Evolutionary conservation across 1,140 invertebrate genomes (phyloP), one percentile per base, ranked within the genome.

Genomic region (Matsumurasca onukii): DNA sequence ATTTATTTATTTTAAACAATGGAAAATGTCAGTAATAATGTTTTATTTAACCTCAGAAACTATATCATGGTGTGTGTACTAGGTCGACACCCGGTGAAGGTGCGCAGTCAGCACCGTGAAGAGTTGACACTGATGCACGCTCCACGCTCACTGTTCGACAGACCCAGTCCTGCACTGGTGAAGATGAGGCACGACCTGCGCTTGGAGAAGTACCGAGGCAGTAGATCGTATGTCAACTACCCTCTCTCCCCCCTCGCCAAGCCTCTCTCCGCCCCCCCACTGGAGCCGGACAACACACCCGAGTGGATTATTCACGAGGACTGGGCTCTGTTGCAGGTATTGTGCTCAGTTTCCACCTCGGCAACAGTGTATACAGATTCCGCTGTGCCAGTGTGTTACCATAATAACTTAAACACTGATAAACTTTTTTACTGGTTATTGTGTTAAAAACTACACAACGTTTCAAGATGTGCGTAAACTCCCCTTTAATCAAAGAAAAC

Each of bases 261-360:
- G 3, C 72, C 82, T 1, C 67, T 76, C n/a, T 13, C 39, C 45
- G 12, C 24, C n/a, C 1, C 1, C 12, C 9, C 62, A 31, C 27
- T 80, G 0, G 86, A 91, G 69, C 86, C 84, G 24, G 88, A 88
- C 55, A 83, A 84, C 71, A 82, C 86, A 70, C 88, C 90, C 27
- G 92, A 95, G 71, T 98, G 95, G 95, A 84, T 90, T 25, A 88
- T 95, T 27, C 88, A 92, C 75, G 95, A 98, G 79, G 96, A 98
- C 78, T 93, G 91, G 84, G 86, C 90, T 17, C 81, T 97, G 9
- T 78, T 97, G 24, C 83, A 86, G 78, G 85, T 86, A 74, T 59
- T n/a, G n/a, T n/a, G n/a, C n/a, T n/a, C n/a, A n/a, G n/a, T n/a
- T n/a, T n/a, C n/a, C n/a, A n/a, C n/a, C n/a, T n/a, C n/a, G n/a